phyloP scores from a whole-genome alignment of 2,797 vertebrate species.

The Lepus oiostolus region DNA sequence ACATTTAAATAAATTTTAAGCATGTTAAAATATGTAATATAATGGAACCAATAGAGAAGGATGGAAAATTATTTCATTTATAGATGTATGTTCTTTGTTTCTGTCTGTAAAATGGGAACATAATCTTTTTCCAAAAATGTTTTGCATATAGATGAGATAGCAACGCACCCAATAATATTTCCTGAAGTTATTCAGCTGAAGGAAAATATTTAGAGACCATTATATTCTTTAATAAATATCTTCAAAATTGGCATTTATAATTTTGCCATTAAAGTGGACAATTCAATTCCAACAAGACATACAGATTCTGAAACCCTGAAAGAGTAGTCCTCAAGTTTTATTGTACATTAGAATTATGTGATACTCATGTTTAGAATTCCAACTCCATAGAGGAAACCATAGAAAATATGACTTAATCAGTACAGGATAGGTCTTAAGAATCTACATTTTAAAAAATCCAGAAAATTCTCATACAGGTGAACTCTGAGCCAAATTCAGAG shows the following conservation, averaged over 20 bases:
- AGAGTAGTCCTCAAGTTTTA: not conserved
- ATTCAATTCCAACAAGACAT: not conserved
- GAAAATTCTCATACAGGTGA: not conserved
- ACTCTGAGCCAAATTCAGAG: not conserved
- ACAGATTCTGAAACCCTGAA: not conserved
- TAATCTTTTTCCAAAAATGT: not conserved
- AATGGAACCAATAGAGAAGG: not conserved
- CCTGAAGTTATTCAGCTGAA: not conserved
- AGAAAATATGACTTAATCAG: slow-evolving; percentile 11
- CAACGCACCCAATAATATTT: not conserved
- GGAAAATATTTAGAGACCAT: not conserved
- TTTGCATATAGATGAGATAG: not conserved
- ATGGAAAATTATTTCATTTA: not conserved
- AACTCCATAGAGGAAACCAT: not conserved
- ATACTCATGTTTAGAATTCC: slow-evolving; percentile 34
- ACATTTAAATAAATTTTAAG: slow-evolving; percentile 22
- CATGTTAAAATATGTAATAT: slow-evolving; percentile 25
- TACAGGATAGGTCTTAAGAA: not conserved
- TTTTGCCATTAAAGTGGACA: not conserved
- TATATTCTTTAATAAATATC: not conserved
- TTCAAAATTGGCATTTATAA: slow-evolving; percentile 32
- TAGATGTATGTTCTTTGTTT: not conserved
- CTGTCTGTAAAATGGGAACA: not conserved
- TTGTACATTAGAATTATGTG: not conserved
- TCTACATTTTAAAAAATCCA: not conserved